Evolutionary conservation across 1,140 invertebrate genomes (phyloP), one percentile per base, ranked within the genome.

Genomic region (Pomacea maculata): DNA sequence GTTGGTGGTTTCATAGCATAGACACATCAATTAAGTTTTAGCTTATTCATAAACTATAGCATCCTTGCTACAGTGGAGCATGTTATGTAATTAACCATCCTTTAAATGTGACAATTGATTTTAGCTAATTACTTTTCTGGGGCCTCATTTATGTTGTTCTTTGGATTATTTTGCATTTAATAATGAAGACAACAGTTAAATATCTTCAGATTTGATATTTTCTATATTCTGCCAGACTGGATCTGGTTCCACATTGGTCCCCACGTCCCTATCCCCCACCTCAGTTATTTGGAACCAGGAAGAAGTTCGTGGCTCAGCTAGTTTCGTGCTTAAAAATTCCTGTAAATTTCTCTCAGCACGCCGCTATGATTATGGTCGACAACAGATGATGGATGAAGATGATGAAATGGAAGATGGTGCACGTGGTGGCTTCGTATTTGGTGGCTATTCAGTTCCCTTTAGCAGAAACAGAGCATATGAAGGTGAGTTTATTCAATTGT

Each of bases 291-390:
- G 52, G 79, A 57, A 61, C 34, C 34, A 45, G 34, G 34, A 45
- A 45, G 34, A 45, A 45, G 3, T 65, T 70, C 9, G 15, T 77
- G 80, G 34, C 70, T 67, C 21, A 71, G 75, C 19, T 25, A 80
- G n/a, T 75, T 34, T 80, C 34, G 25, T 45, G 67, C 17, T 17
- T 7, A 67, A 63, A 15, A 45, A n/a, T n/a, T 76, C 54, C 34
- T 82, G 21, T 2, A 67, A 21, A 75, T 88, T 84, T 87, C 90
- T 80, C 94, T 95, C 85, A 92, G 92, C 92, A 78, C 87, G 92
- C 12, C 86, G 86, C 67, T 92, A 93, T 84, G 89, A 91, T 45
- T 93, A 89, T 88, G 92, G 92, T 17, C 82, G 92, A 7, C 91
- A 92, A 84, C 85, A 84, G 79, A 78, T 77, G 3, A 86, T 80